These are phyloP conservation scores for Geococcyx californianus DNA, from an alignment of 2,113 vertebrate species.

Conservation along the genomic window DNA sequence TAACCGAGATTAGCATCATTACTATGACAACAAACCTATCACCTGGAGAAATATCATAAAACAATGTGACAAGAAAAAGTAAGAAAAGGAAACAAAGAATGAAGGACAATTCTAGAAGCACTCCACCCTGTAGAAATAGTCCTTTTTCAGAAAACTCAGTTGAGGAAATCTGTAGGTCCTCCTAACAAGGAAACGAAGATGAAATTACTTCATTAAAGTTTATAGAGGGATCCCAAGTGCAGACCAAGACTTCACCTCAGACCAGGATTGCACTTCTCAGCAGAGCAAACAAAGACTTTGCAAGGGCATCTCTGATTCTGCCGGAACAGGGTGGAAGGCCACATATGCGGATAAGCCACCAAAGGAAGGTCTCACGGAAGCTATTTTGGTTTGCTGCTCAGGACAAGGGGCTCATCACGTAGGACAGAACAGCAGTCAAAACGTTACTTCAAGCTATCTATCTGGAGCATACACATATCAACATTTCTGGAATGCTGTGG, in stretches of 20 bases:
- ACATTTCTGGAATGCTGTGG: neutral
- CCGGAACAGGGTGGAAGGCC: neutral
- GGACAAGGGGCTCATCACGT: neutral
- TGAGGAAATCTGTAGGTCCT: neutral
- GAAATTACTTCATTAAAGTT: neutral
- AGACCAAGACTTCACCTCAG: neutral
- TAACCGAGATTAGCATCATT: conserved; percentile 15
- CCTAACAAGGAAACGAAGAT: neutral
- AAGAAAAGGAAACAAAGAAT: neutral
- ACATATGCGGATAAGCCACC: accelerated
- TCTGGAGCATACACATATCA: neutral
- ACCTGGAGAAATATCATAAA: neutral
- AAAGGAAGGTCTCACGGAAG: neutral
- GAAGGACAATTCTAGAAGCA: neutral
- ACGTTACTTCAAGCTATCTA: neutral
- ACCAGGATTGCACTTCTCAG: neutral
- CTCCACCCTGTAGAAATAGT: neutral
- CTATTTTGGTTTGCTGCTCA: neutral
- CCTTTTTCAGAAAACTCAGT: neutral
- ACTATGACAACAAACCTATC: conserved; percentile 32
- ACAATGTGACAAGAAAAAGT: neutral
- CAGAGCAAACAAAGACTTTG: neutral
- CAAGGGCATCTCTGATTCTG: neutral
- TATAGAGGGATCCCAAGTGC: neutral
- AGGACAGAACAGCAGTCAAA: neutral